A percentile compares a stretch with the other conserved stretches of the same genome.
phyloP scores from a whole-genome alignment of 2,888 invertebrate species.

The Tyria jacobaeae region DNA sequence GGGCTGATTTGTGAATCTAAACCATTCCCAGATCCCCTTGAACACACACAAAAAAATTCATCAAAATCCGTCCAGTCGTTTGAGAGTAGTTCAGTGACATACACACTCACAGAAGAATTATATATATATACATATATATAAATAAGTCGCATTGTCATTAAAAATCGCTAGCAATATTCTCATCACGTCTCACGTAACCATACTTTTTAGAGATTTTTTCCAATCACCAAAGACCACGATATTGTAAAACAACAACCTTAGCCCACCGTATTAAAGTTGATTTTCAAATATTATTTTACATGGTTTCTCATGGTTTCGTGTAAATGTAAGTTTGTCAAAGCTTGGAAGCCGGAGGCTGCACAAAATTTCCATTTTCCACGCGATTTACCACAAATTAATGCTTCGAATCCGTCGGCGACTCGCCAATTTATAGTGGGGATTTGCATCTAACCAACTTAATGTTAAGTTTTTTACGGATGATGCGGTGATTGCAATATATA shows the following conservation, averaged over 20 bases:
- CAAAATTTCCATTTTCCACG: constrained; percentile 86
- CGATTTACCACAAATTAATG: constrained; percentile 86
- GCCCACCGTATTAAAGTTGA: constrained; percentile 36
- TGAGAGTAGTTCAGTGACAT: too few relatives aligned
- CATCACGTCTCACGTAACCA: constrained; percentile 66
- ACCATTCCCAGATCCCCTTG: too few relatives aligned
- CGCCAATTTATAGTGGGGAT: constrained; percentile 79
- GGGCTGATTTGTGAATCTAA: too few relatives aligned
- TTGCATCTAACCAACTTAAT: constrained; percentile 71
- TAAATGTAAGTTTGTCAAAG: constrained; percentile 58
- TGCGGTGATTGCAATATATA: constrained; percentile 63
- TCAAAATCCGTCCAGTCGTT: too few relatives aligned
- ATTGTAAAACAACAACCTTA: constrained; percentile 44
- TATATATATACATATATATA: too few relatives aligned
- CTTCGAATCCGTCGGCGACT: constrained; percentile 78
- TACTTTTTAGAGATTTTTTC: constrained; percentile 28
- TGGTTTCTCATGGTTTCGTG: constrained; percentile 32
- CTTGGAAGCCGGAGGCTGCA: constrained; percentile 78
- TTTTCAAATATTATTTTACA: constrained; percentile 35
- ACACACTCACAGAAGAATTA: too few relatives aligned
- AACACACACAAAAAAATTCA: too few relatives aligned
- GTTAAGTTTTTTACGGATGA: constrained; percentile 63
- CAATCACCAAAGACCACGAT: constrained; percentile 15
- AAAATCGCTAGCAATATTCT: constrained; percentile 68
- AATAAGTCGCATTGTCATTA: constrained; percentile 66